Base-by-base conservation (phyloP, 2,113 vertebrate genomes). In the Pseudorectes ferrugineus region DNA sequence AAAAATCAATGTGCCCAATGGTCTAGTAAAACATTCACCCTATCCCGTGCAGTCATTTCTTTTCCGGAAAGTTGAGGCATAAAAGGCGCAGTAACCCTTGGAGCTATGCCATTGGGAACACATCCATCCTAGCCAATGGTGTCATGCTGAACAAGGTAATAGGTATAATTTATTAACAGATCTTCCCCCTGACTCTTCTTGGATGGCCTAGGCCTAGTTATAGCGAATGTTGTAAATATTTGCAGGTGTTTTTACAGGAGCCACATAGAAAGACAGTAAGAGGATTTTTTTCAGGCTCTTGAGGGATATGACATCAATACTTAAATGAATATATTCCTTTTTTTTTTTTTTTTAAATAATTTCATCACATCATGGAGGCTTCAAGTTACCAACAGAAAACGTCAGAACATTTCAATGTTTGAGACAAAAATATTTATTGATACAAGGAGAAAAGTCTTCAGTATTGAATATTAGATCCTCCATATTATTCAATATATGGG, bases 1-100 rank as follows among this genome's bases (percentile, higher is more conserved):
- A 92, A 96, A 96, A 93, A 94, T 95, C 95, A 94, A 95, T 89
- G 91, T 92, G 92, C 85, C 92, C 84, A 96, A 95, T 96, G 88
- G 85, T 96, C 90, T 97, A 96, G 94, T 61, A 96, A 97, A 97
- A 96, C 88, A 96, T 89, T 85, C 76, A 14, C 22, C 73, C 91
- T 89, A 91, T 77, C 73, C 72, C 19, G 1, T 23, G 48, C 72
- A 45, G 78, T 33, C 16, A 0, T 78, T 90, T 63, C 36, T 85
- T 31, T 49, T 55, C 65, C 29, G 54, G 14, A 11, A 92, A 75
- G 82, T 24, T 77, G 14, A 40, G 88, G 58, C 71, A 5, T 76
- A 45, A 93, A 95, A 93, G 85, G 75, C 92, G 45, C 26, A 85
- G 88, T 57, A 86, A 85, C 82, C 80, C 95, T 73, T 3, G 4